Evolutionary conservation across 2,113 vertebrate species (phyloP), one percentile per base, ranked within the genome.

Genomic region (Pitta sordida): DNA sequence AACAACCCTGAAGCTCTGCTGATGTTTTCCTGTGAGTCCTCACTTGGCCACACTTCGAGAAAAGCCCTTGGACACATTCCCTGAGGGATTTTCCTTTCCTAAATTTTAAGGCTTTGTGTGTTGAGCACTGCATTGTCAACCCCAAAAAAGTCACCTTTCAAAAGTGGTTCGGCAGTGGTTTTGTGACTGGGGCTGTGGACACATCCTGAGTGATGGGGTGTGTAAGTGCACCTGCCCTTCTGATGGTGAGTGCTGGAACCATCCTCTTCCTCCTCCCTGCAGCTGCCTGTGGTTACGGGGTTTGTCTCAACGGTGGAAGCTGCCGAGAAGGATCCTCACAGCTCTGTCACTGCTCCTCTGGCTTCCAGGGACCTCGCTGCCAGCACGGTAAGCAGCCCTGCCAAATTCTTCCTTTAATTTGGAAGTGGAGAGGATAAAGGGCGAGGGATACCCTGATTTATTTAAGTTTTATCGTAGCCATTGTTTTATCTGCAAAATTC

Each of bases 361-460:
- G 98, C 6, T 99, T 99, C 96, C 98, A 96, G 12, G 98, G 98
- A 3, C 97, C 98, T 68, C 98, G 96, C 97, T 99, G 98, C 73
- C 98, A 99, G 96, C 97, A 98, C 0, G 98, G 98, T 98, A 92
- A 98, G 98, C 96, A 49, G 20, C 7, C 46, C 48, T 21, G 12
- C 9, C 48, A 10, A 49, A 29, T 17, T 27, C 88, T 20, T 41
- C 77, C 69, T 58, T 37, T 27, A 4, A 46, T 37, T 48, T 15
- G 3, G 65, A 88, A 65, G 27, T 11, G 9, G 34, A 62, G 55
- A 62, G 51, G 59, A 43, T 55, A 24, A 58, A 60, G 65, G 30
- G 11, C 0, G 3, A 83, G 80, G 73, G 83, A 83, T 91, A 83
- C 86, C 82, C 78, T 23, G 8, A 1, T 75, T 37, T 44, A n/a